phyloP scores from a whole-genome alignment of 1,140 invertebrate species.

The Bombyx mori region ASM3026992v2 NC_085120.1:2409501-2410000 shows the following conservation, averaged over 20 bases:
- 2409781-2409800: too few species aligned
- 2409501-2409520: constrained; percentile 14
- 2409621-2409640: constrained; percentile 18
- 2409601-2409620: constrained; percentile 25
- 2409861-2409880: too few species aligned
- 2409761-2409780: too few species aligned
- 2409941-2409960: constrained; percentile 11
- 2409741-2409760: too few species aligned
- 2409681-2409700: too few species aligned
- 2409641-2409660: constrained; percentile 35
- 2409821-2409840: constrained; percentile 22
- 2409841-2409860: constrained; percentile 20
- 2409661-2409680: too few species aligned
- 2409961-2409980: constrained; percentile 10
- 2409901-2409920: too few species aligned
- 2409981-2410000: constrained; percentile 10
- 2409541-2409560: not conserved
- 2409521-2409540: constrained; percentile 2
- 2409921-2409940: not conserved
- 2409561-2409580: constrained; percentile 26
- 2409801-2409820: too few species aligned
- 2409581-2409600: constrained; percentile 21
- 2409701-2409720: too few species aligned
- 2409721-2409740: too few species aligned
- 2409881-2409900: not conserved